Base-by-base conservation (phyloP, 1,140 invertebrate genomes). In the Penaeus vannamei region DNA sequence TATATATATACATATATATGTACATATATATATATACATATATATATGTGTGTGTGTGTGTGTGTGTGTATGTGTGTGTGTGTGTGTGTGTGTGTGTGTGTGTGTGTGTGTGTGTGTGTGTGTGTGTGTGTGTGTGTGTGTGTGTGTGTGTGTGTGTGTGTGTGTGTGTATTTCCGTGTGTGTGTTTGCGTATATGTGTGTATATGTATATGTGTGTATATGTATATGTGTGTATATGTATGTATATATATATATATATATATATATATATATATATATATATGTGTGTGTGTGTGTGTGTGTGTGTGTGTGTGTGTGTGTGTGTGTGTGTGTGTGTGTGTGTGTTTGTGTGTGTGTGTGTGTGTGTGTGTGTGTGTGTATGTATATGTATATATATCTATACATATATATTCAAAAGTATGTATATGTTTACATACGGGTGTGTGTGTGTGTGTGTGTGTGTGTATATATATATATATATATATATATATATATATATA, bases 181-280 rank as follows among this genome's bases (percentile, higher is more conserved):
- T 76, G 26, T 76, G 26, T 26, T 4, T 76, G 20, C 32, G 20
- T 76, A 5, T n/a, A 26, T 76, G 69, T 32, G 26, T 76, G 26
- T 76, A 26, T 76, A n/a, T 76, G 26, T 76, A n/a, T 76, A n/a
- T 76, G 26, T 26, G 26, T 26, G 26, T 72, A 29, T 72, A 19
- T 76, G 19, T 20, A 76, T 26, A 36, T 32, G 1, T 32, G 8
- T 14, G 3, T 76, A 19, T 12, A 76, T 12, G 3, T 29, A 76
- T 4, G 3, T 76, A 26, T 5, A 26, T 29, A 36, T 29, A 72
- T 29, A 32, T 29, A 29, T 29, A 72, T 20, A 29, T 29, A 72
- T 29, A 29, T 72, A 72, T 72, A 29, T 72, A 72, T 72, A 29
- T 72, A 72, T 72, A 29, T 72, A 72, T 72, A 72, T 29, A 72